phyloP scores from a whole-genome alignment of 1,140 invertebrate species.

The Neodiprion virginianus region DNA sequence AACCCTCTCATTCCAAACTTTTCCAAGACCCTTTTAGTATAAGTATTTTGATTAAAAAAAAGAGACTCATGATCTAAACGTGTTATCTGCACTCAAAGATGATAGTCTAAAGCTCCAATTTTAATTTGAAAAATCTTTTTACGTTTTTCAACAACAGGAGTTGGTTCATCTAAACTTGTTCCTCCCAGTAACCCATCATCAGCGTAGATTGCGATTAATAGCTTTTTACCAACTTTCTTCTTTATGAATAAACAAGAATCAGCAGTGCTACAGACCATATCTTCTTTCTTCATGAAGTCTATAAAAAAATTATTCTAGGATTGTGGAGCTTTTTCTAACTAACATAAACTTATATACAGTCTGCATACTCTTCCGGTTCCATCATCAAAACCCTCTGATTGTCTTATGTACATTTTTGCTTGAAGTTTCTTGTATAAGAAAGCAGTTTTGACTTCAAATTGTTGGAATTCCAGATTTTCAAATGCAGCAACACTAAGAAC shows the following conservation, averaged over 20 bases:
- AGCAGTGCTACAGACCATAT: slow-evolving; percentile 31
- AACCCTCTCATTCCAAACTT: slow-evolving; percentile 38
- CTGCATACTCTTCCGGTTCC: slow-evolving; percentile 30
- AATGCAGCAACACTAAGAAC: slow-evolving; percentile 36
- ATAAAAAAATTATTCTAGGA: slow-evolving; percentile 45
- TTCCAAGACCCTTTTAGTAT: slow-evolving; percentile 33
- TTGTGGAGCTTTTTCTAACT: slow-evolving; percentile 46
- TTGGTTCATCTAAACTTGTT: slow-evolving; percentile 27
- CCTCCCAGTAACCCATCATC: slow-evolving; percentile 48
- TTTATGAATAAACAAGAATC: slow-evolving; percentile 40
- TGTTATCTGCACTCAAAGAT: slow-evolving; percentile 45
- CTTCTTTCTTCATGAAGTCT: slow-evolving; percentile 31
- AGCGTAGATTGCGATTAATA: slow-evolving; percentile 39
- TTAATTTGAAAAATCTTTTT: slow-evolving; percentile 27
- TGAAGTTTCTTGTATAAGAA: slow-evolving; percentile 44
- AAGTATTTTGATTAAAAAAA: slow-evolving; percentile 32
- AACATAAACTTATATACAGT: slow-evolving; percentile 49
- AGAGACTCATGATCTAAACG: slow-evolving; percentile 24
- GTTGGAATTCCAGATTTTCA: slow-evolving; percentile 26
- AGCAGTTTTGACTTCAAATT: slow-evolving; percentile 43
- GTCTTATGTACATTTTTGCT: slow-evolving; percentile 44
- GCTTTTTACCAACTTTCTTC: slow-evolving; percentile 3
- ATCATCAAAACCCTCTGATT: slow-evolving; percentile 41
- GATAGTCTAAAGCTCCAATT: slow-evolving; percentile 30
- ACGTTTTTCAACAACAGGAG: slow-evolving; percentile 32